Evolutionary conservation across 2,797 vertebrate species (phyloP).

Genomic region (Pyrocephalus nanus): DNA sequence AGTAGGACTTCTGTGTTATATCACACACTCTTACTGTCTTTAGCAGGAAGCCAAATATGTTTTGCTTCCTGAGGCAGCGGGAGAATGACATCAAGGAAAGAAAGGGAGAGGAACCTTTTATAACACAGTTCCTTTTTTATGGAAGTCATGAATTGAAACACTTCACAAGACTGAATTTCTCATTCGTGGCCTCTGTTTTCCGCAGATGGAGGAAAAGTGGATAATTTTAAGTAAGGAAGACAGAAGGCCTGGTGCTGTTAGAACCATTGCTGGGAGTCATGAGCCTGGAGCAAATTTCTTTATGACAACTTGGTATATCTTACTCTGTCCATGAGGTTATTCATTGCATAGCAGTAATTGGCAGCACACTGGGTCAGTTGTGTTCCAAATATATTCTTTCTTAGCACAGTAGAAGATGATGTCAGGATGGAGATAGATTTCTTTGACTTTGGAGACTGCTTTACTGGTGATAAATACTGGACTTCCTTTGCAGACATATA

Average conservation of each 20-base stretch:
- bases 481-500: background rate
- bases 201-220: conserved; percentile 42
- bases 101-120: background rate
- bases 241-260: conserved; percentile 39
- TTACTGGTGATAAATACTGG: background rate
- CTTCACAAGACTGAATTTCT: conserved; percentile 4
- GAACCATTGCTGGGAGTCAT: conserved; percentile 25
- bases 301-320: background rate
- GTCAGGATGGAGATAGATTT: background rate
- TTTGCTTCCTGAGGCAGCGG: background rate
- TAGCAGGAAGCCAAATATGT: background rate
- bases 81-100: background rate
- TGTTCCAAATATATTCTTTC: background rate
- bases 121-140: background rate
- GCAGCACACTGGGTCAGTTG: background rate
- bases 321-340: background rate
- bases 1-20: background rate
- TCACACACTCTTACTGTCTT: background rate
- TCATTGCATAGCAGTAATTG: background rate
- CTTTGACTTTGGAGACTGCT: background rate
- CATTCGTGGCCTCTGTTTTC: conserved; percentile 40
- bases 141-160: background rate
- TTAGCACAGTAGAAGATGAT: background rate
- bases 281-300: background rate
- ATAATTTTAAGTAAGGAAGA: conserved; percentile 49